phyloP scores from a whole-genome alignment of 2,888 invertebrate species.

The Dryocosmus kuriphilus region DNA sequence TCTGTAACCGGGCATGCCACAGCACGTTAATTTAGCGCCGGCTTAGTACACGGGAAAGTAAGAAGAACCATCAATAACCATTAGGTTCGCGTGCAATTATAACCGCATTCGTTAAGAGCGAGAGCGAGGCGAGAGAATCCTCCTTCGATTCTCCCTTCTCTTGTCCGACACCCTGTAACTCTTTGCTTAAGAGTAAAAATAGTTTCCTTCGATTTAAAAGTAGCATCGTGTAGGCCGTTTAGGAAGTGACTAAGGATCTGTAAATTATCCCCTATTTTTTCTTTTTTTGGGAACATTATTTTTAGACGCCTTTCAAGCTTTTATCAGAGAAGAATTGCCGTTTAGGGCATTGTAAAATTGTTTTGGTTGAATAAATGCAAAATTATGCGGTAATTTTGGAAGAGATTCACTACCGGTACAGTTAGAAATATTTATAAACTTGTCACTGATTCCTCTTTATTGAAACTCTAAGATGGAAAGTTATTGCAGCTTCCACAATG shows the following conservation, averaged over 20 bases:
- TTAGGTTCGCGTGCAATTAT: conserved; percentile 73
- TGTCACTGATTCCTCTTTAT: not conserved
- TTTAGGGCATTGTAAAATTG: no score
- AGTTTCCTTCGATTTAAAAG: not conserved
- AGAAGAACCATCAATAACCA: conserved; percentile 73
- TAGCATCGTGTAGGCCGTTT: no score
- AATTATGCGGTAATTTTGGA: no score
- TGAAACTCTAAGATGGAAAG: not conserved
- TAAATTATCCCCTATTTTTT: no score
- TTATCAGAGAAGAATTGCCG: no score
- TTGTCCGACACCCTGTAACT: not conserved
- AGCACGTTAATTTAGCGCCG: conserved; percentile 57
- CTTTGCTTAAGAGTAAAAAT: not conserved
- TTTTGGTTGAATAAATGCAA: no score
- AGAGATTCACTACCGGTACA: no score
- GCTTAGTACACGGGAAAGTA: conserved; percentile 58
- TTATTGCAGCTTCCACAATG: not conserved
- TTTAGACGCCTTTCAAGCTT: no score
- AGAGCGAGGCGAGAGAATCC: conserved; percentile 41
- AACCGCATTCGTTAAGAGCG: conserved; percentile 69
- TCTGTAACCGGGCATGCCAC: conserved; percentile 60
- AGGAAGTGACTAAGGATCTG: no score
- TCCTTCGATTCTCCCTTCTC: not conserved
- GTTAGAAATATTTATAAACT: no score
- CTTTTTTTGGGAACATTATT: no score